Base-by-base conservation (phyloP, 1,140 invertebrate species). In the Zaprionus inermis region DNA sequence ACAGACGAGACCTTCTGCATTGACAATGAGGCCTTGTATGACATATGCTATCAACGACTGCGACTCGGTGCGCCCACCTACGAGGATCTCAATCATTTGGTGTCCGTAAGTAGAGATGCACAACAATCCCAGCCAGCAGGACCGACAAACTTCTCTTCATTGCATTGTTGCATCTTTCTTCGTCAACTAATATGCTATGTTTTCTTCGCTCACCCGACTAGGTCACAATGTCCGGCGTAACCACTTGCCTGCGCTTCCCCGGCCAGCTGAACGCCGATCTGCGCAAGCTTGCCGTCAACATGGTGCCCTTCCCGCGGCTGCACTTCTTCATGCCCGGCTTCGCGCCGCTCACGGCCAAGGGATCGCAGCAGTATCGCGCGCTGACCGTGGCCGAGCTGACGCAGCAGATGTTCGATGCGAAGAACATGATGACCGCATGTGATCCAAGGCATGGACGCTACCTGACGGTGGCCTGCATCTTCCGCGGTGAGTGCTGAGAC, bases 271-370 rank as follows among this genome's bases (percentile, higher is more conserved):
- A 97, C 88, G 97, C 98, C 54, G 98, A 99, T 94, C 93, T 99
- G 44, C 94, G 98, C 60, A 99, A 99, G 94, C 92, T 99, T 75
- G 98, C 98, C 30, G 98, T 99, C 16, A 99, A 99, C 93, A 99
- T 99, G 98, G 98, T 99, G 38, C 98, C 98, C 58, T 99, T 98
- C 94, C 98, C 98, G 44, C 95, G 98, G 90, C 94, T 99, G 28
- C 98, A 99, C 93, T 99, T 99, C 95, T 99, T 98, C 93, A 98
- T 98, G 95, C 98, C 98, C 36, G 98, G 98, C 12, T 99, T 99
- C 92, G 98, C 98, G 9, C 98, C 98, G 11, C 94, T 99, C 1
- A 98, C 98, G 14, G 97, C 97, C 46, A 94, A 97, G 76, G 96
- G 97, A 12, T 95, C 94, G 76, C 96, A 97, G 84, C 96, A 97